These are phyloP conservation scores for Spisula subtruncata DNA, from an alignment of 2,888 invertebrate genomes.

Conservation along the genomic window DNA sequence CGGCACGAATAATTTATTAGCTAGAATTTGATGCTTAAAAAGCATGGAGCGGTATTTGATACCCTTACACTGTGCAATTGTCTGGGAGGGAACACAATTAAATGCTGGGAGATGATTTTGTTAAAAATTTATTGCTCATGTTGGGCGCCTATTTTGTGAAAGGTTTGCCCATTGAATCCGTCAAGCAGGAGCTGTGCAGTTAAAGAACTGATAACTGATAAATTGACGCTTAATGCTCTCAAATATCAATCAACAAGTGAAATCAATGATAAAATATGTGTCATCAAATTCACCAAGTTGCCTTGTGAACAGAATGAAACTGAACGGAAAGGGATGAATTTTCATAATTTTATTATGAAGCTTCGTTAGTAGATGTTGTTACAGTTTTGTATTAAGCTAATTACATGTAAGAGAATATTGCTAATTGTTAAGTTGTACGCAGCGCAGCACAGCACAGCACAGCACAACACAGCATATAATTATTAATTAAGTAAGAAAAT, in stretches of 20 bases:
- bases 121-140: slow-evolving; percentile 42
- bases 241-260: neutral
- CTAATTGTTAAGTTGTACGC: no score
- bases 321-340: neutral
- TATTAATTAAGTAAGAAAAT: no score
- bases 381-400: no score
- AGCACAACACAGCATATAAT: no score
- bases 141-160: slow-evolving; percentile 17
- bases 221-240: slow-evolving; percentile 26
- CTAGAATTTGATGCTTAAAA: slow-evolving; percentile 48
- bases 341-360: neutral
- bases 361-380: no score
- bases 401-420: no score
- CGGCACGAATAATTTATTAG: slow-evolving; percentile 50
- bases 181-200: slow-evolving; percentile 10
- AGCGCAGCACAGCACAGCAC: no score
- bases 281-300: neutral
- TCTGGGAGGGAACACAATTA: slow-evolving; percentile 39
- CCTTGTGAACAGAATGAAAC: neutral
- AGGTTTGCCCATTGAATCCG: neutral
- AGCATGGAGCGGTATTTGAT: slow-evolving; percentile 36
- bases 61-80: slow-evolving; percentile 47
- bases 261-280: neutral
- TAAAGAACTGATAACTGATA: slow-evolving; percentile 16
- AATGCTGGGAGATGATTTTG: slow-evolving; percentile 41